phyloP scores from a whole-genome alignment of 2,797 vertebrate genomes.

The Hyperoplus lanceolatus region DNA sequence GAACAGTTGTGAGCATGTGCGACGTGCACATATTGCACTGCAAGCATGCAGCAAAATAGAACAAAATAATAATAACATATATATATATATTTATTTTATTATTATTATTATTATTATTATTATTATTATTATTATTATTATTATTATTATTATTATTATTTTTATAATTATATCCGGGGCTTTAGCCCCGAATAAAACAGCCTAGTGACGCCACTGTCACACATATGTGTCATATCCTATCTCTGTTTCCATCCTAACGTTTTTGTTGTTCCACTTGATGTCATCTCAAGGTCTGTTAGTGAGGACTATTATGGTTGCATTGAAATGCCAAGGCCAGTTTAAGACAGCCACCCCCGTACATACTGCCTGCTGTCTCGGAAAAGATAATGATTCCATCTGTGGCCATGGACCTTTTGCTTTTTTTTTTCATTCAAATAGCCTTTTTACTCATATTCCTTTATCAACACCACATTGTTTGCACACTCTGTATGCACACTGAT shows the following conservation, averaged over 20 bases:
- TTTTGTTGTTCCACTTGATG: slow-evolving; percentile 54
- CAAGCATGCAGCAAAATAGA: too few relatives aligned
- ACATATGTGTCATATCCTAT: slow-evolving; percentile 5
- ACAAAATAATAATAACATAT: too few relatives aligned
- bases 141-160: too few relatives aligned
- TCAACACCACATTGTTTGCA: slow-evolving; percentile 8
- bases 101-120: too few relatives aligned
- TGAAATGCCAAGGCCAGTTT: slow-evolving; percentile 76
- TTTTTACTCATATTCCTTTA: slow-evolving; percentile 44
- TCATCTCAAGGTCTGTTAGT: slow-evolving; percentile 73
- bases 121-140: too few relatives aligned
- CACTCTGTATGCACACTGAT: slow-evolving; percentile 1
- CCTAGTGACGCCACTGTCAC: too few relatives aligned
- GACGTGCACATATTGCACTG: too few relatives aligned
- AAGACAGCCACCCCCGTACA: background rate
- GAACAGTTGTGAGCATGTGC: too few relatives aligned
- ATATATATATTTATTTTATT: too few relatives aligned
- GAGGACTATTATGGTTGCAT: slow-evolving; percentile 59
- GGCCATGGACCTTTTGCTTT: slow-evolving; percentile 37
- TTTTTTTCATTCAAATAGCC: slow-evolving; percentile 32
- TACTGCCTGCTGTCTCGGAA: slow-evolving; percentile 28
- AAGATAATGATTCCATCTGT: slow-evolving; percentile 63
- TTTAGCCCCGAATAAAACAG: too few relatives aligned
- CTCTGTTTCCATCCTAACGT: slow-evolving; percentile 51
- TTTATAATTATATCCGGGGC: too few relatives aligned